Evolutionary conservation across 2,797 vertebrate genomes (phyloP).

Genomic region (Cetoscarus ocellatus): DNA sequence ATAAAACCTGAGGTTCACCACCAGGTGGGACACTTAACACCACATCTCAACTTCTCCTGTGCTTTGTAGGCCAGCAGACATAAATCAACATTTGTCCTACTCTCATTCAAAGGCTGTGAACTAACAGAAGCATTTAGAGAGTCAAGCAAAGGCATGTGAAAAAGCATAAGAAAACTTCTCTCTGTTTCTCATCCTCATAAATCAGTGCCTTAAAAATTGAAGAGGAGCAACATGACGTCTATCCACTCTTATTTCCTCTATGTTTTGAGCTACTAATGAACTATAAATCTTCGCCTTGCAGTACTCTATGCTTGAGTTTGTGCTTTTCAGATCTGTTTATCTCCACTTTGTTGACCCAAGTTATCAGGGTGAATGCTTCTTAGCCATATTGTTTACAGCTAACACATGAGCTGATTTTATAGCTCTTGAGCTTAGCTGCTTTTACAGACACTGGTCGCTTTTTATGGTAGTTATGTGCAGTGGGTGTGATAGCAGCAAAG

Average conservation of each 20-base stretch:
- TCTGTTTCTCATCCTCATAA: slow-evolving; percentile 41
- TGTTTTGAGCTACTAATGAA: slow-evolving; percentile 55
- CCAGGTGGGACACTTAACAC: slow-evolving; percentile 68
- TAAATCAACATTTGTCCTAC: slow-evolving; percentile 47
- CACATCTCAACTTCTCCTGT: slow-evolving; percentile 44
- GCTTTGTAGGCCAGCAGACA: slow-evolving; percentile 14
- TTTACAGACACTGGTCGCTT: slow-evolving; percentile 11
- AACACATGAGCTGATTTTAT: slow-evolving; percentile 42
- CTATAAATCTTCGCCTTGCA: slow-evolving; percentile 51
- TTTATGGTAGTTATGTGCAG: slow-evolving; percentile 70
- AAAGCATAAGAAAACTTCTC: slow-evolving; percentile 23
- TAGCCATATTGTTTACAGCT: slow-evolving; percentile 11
- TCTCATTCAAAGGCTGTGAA: slow-evolving; percentile 23
- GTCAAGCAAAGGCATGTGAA: slow-evolving; percentile 25
- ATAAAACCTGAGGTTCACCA: slow-evolving; percentile 44
- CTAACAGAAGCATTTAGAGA: slow-evolving; percentile 24
- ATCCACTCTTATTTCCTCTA: slow-evolving; percentile 59
- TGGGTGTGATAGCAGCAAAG: slow-evolving; percentile 48
- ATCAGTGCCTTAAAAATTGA: slow-evolving; percentile 60
- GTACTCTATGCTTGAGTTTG: slow-evolving; percentile 18
- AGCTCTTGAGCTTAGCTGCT: slow-evolving; percentile 41
- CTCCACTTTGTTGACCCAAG: slow-evolving; percentile 33
- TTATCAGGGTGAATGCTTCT: slow-evolving; percentile 20
- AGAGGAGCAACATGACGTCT: slow-evolving; percentile 46
- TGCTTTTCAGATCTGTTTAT: slow-evolving; percentile 29